Evolutionary conservation across 2,888 invertebrate species (phyloP), one percentile per base, ranked within the genome.

Genomic region (Chelonus formosanus): DNA sequence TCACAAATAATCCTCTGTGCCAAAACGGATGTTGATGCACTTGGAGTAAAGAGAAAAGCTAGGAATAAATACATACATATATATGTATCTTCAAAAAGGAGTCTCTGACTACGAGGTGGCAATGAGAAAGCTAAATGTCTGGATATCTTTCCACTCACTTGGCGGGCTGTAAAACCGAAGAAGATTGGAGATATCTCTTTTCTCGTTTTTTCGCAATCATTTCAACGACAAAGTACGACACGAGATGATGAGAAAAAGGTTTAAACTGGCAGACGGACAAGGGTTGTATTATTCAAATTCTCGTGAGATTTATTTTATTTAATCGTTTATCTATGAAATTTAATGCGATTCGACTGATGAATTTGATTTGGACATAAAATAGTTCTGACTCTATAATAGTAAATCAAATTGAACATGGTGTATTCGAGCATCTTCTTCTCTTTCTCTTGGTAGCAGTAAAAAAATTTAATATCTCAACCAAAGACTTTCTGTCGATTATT

Each of bases 131-230:
- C 65, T 60, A 60, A 60, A 60, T 59, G 60, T 53, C 58, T 54
- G 54, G 65, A 65, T 65, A 65, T 55, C 50, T 54, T 48, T 54
- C 60, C 60, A 55, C 59, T 59, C 59, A 59, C 65, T 55, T 32
- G 47, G 32, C 55, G 10, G 55, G 50, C 50, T 60, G 66, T 61
- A 56, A 66, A 66, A 66, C 61, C 61, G 56, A 56, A 56, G 56
- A 66, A 66, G 61, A 66, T 66, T 66, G 66, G 48, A 55, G 61
- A 66, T 61, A 66, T 66, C 66, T 66, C 20, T 34, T 60, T 57
- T 66, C 56, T 61, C 61, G 44, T 44, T 53, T 43, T 57, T 10
- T 35, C 20, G 44, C 47, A 66, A 62, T 57, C 57, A 44, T 56
- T 61, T 60, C 34, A 34, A 58, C 40, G 54, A 4, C 44, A 52